A percentile compares a stretch with the other conserved stretches of the same genome.
Evolutionary conservation across 2,888 invertebrate genomes (phyloP).

Genomic region (Osmoderma eremita): DNA sequence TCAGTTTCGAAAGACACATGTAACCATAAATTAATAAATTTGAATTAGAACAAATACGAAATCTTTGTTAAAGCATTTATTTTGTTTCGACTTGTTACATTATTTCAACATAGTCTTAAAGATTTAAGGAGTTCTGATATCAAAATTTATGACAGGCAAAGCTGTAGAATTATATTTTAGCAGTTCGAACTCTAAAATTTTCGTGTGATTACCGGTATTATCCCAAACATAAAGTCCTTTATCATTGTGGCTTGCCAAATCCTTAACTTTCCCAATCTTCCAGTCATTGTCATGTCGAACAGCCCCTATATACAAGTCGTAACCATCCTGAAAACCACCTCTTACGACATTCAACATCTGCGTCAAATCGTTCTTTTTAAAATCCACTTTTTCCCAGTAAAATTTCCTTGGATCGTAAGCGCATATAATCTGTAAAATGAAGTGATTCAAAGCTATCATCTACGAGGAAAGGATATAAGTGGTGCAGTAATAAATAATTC

Average conservation of each 20-base stretch:
- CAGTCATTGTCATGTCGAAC: not conserved
- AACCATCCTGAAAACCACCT: conserved; percentile 5
- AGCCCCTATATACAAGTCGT: not conserved
- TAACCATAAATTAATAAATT: too few species aligned
- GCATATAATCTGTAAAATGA: conserved; percentile 18
- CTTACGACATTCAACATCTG: conserved; percentile 2
- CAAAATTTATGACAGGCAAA: not conserved
- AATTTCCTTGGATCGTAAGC: not conserved
- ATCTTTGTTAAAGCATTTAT: too few species aligned
- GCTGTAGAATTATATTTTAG: not conserved
- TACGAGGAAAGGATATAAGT: too few species aligned
- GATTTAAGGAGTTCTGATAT: not conserved
- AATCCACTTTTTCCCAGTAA: conserved; percentile 16
- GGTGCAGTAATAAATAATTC: too few species aligned
- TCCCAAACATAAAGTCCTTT: conserved; percentile 3
- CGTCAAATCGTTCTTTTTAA: not conserved
- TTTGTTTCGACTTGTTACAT: too few species aligned
- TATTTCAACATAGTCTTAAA: too few species aligned
- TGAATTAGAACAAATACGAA: too few species aligned
- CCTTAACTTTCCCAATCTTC: conserved; percentile 19
- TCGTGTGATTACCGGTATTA: not conserved
- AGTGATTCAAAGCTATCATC: too few species aligned
- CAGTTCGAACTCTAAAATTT: not conserved
- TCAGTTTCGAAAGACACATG: too few species aligned
- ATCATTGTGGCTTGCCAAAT: not conserved